Conservation (phyloP, 2,113 vertebrate species). For the Formicarius rufipectus region DNA sequence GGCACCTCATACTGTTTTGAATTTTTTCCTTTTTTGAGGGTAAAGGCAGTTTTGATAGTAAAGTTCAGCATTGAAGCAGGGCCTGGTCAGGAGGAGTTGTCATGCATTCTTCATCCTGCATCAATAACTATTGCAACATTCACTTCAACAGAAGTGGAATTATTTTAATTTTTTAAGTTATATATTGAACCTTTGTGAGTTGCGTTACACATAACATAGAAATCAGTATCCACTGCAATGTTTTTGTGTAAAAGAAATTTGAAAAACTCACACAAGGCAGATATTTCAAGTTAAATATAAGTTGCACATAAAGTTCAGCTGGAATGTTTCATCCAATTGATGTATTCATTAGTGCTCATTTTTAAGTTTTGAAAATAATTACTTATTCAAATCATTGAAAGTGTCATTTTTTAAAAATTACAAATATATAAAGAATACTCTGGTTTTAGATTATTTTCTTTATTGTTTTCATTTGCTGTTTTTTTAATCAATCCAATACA, state of each 20-base stretch:
- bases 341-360: background rate
- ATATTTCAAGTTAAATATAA: background rate
- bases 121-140: background rate
- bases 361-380: background rate
- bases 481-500: constrained; percentile 26
- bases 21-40: background rate
- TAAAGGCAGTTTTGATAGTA: background rate
- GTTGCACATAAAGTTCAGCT: background rate
- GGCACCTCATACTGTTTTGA: background rate
- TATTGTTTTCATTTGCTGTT: background rate
- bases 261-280: background rate
- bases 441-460: constrained; percentile 10
- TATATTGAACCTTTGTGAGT: background rate
- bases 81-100: background rate
- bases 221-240: background rate
- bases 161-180: background rate
- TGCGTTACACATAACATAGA: background rate
- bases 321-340: background rate
- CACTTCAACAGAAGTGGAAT: background rate
- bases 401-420: background rate
- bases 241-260: background rate
- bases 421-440: background rate
- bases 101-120: background rate
- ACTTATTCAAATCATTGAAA: background rate
- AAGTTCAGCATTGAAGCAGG: background rate